These are phyloP conservation scores for Melieria crassipennis DNA, from an alignment of 2,888 invertebrate species.

Conservation along the genomic window DNA sequence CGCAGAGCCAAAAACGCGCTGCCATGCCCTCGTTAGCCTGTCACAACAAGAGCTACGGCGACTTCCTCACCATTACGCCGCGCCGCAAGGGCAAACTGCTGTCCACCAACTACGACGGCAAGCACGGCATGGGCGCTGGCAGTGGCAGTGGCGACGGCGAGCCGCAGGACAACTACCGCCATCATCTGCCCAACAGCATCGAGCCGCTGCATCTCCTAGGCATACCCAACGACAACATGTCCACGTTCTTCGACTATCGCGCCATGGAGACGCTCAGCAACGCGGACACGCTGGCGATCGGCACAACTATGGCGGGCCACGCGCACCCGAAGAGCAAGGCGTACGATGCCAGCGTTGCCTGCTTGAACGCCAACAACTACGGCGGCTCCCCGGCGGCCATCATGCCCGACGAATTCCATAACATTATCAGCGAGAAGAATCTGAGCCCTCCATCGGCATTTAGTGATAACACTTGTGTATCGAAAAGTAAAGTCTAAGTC, in stretches of 20 bases:
- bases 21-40: slow-evolving; percentile 43
- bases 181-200: slow-evolving; percentile 55
- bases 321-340: slow-evolving; percentile 46
- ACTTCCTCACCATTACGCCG: slow-evolving; percentile 59
- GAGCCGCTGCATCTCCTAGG: slow-evolving; percentile 57
- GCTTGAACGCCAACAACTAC: slow-evolving; percentile 41
- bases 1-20: slow-evolving; percentile 29
- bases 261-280: slow-evolving; percentile 60
- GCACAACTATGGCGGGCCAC: slow-evolving; percentile 53
- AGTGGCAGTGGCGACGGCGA: slow-evolving; percentile 31
- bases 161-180: slow-evolving; percentile 46
- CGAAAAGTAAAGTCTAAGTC: slow-evolving; percentile 42
- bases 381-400: slow-evolving; percentile 1
- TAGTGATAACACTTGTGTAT: slow-evolving; percentile 56
- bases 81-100: slow-evolving; percentile 53
- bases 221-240: slow-evolving; percentile 50
- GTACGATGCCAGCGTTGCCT: slow-evolving; percentile 42
- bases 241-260: slow-evolving; percentile 56
- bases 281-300: slow-evolving; percentile 59
- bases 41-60: slow-evolving; percentile 60
- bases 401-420: slow-evolving; percentile 51
- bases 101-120: slow-evolving; percentile 39
- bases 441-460: slow-evolving; percentile 67
- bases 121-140: slow-evolving; percentile 8
- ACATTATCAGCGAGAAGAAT: slow-evolving; percentile 56